Evolutionary conservation across 2,888 invertebrate species (phyloP), one percentile per base, ranked within the genome.

Genomic region (Fragum sueziense): DNA sequence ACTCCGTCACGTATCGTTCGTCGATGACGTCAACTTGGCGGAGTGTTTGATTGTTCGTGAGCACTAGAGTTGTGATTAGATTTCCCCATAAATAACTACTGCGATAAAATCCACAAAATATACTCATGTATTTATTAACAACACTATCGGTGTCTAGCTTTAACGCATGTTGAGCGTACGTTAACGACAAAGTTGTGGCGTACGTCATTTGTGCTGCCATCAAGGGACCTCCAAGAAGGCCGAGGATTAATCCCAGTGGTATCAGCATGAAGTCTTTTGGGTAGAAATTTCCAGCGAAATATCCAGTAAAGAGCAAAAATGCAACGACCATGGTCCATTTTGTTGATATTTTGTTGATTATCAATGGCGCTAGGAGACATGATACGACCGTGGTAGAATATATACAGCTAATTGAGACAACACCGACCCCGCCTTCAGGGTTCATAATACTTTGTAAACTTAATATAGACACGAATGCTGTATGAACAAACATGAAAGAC

Each of bases 61-160:
- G 79, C 14, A 91, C 88, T 1, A 89, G 71, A 3, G 91, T 89
- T 2, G 91, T 90, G 27, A 92, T 89, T 11, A 92, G 83, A 74
- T 92, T 91, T 20, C 92, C 92, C 91, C 91, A 92, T 14, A 92
- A 89, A 73, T 91, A 91, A 70, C 91, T 91, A 65, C 88, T 89
- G 70, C 91, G 87, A 76, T 89, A 90, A 59, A 91, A 87, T 14
- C 90, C 90, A 73, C 88, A 90, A 72, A 92, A 92, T 74, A 92
- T 90, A 20, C 91, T 91, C 89, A 91, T 91, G 81, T 91, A 92
- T 74, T 88, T 89, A 74, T 89, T 90, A 61, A 92, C 88, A 22
- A 90, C 85, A 25, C 86, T 83, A 57, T 92, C 92, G 27, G 86
- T 88, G 33, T 89, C 86, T 20, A 87, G 79, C 1, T 86, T 79